phyloP scores from a whole-genome alignment of 1,140 invertebrate species.

The Drosophila lowei region DNA sequence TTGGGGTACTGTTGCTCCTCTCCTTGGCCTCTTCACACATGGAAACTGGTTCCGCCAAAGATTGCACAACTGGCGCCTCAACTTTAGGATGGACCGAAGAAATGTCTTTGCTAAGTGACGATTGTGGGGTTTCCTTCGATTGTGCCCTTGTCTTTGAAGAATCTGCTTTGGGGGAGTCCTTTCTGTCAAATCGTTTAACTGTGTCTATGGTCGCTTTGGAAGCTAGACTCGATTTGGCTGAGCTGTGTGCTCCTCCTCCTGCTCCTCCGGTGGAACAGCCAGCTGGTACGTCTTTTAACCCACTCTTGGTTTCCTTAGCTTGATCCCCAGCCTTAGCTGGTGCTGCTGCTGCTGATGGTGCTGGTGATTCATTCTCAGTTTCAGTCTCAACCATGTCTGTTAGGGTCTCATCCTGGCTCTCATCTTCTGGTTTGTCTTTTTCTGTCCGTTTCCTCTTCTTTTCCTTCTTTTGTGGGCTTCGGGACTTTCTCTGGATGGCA shows the following conservation, averaged over 20 bases:
- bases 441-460: too few relatives aligned
- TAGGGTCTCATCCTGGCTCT: neutral
- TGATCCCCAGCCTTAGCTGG: neutral
- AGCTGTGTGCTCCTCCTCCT: neutral
- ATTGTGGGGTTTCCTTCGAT: too few relatives aligned
- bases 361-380: neutral
- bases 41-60: too few relatives aligned
- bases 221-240: neutral
- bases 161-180: too few relatives aligned
- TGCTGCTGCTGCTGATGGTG: neutral
- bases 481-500: neutral
- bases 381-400: neutral
- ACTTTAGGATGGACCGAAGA: too few relatives aligned
- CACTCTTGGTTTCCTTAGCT: neutral
- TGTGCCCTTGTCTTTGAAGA: too few relatives aligned
- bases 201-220: neutral
- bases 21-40: too few relatives aligned
- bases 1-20: too few relatives aligned
- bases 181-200: too few relatives aligned
- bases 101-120: too few relatives aligned
- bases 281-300: neutral
- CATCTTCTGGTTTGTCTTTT: too few relatives aligned
- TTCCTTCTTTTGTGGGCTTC: neutral
- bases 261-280: neutral
- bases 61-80: too few relatives aligned